These are phyloP conservation scores for Mechanitis mazaeus DNA, from an alignment of 2,888 invertebrate genomes.

Conservation along the genomic window DNA sequence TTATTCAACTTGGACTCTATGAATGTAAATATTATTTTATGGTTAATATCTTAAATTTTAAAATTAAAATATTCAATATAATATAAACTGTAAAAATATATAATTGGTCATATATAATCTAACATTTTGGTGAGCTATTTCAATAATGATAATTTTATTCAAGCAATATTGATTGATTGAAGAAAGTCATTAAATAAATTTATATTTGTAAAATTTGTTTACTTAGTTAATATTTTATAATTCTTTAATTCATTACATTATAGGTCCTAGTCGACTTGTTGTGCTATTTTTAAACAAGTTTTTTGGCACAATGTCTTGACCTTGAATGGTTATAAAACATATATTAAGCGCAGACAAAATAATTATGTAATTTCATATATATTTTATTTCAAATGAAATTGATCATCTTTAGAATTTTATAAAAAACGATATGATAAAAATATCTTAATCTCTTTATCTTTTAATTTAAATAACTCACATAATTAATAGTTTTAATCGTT, in stretches of 20 bases:
- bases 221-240: conserved; percentile 14
- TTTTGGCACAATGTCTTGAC: not conserved
- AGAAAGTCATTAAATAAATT: not conserved
- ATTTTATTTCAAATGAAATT: not conserved
- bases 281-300: conserved; percentile 29
- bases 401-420: not conserved
- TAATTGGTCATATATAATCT: not conserved
- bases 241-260: conserved; percentile 13
- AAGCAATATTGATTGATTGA: not conserved
- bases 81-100: not conserved
- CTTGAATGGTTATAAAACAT: not conserved
- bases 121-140: not conserved
- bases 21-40: conserved; percentile 4
- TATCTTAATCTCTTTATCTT: too few relatives aligned
- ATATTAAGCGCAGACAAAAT: too few relatives aligned
- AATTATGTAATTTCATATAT: too few relatives aligned
- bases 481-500: too few relatives aligned
- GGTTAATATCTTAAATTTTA: not conserved
- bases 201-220: not conserved
- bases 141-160: not conserved
- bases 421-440: not conserved
- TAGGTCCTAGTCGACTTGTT: conserved; percentile 31
- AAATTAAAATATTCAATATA: not conserved
- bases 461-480: too few relatives aligned
- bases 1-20: conserved; percentile 29